Evolutionary conservation across 2,113 vertebrate genomes (phyloP), one percentile per base, ranked within the genome.

Genomic region (Phocoena sinus): DNA sequence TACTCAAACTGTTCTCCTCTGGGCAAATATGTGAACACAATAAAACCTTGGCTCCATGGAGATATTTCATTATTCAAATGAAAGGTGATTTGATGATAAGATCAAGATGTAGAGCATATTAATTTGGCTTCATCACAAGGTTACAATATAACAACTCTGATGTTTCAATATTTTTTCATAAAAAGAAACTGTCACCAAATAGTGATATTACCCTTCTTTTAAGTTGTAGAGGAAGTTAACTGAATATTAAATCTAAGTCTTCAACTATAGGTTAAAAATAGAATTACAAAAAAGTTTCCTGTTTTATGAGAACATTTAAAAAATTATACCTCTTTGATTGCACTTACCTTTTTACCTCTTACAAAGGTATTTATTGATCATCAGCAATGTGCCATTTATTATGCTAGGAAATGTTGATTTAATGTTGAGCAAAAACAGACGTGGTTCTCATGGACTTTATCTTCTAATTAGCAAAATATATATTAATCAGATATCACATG

Each of bases 61-160:
- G 63, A 90, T 14, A 77, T 76, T 98, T 25, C 14, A 87, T 97
- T 94, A 74, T 41, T 94, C 58, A 93, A 95, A 70, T 80, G 82
- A 92, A 97, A 94, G 18, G n/a, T 94, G 28, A 79, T 89, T 95
- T 96, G 63, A 93, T 94, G 23, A 97, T 97, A 41, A 95, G 79
- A 91, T 94, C 36, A 88, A 96, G 85, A 82, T 89, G 60, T 67
- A 83, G 6, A 94, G 18, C 73, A n/a, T 94, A 86, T 82, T 97
- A 92, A 91, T 93, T 96, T 97, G 20, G 3, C 89, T 79, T 95
- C 65, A 85, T 89, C 60, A 84, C 33, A 77, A 92, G 63, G n/a
- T 74, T 73, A 93, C 31, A 71, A 53, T 79, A 60, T 53, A 53
- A 31, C 44, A n/a, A 5, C 2, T 9, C 20, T 50, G 96, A 14